Conservation (phyloP, 2,888 invertebrate genomes). For the Caenorhabditis sp. region DNA sequence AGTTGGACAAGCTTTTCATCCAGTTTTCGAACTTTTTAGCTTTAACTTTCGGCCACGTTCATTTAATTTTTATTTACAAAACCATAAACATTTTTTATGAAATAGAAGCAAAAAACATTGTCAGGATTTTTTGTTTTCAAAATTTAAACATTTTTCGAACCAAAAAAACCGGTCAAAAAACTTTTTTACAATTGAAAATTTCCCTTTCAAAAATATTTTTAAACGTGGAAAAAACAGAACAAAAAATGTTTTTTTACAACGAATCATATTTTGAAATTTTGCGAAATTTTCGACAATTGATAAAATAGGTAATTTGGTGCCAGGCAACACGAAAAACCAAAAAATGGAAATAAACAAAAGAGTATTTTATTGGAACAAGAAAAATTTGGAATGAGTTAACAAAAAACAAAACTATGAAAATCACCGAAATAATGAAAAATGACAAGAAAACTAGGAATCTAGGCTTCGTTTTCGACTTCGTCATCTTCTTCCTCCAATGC, state of each 20-base stretch:
- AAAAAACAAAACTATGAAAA: not conserved
- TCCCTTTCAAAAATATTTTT: no score
- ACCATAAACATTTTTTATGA: constrained; percentile 1
- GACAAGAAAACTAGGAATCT: not conserved
- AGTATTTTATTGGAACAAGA: constrained; percentile 5
- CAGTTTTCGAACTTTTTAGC: no score
- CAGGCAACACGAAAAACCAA: not conserved
- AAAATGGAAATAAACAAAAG: constrained; percentile 7
- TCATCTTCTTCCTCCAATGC: constrained; percentile 58
- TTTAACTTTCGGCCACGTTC: no score
- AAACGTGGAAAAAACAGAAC: no score
- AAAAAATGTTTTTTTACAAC: no score
- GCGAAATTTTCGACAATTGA: not conserved
- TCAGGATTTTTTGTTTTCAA: no score
- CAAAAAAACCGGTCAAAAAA: no score
- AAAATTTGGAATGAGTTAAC: not conserved
- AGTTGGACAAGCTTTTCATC: not conserved
- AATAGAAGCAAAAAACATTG: no score
- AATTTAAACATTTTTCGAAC: no score
- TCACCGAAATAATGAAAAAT: not conserved
- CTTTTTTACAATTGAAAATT: no score
- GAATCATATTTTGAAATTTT: not conserved
- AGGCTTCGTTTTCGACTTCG: constrained; percentile 31
- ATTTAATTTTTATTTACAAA: no score
- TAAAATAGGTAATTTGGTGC: not conserved